These are phyloP conservation scores for Stenodema calcarata DNA, from an alignment of 2,888 invertebrate genomes.

Conservation along the genomic window DNA sequence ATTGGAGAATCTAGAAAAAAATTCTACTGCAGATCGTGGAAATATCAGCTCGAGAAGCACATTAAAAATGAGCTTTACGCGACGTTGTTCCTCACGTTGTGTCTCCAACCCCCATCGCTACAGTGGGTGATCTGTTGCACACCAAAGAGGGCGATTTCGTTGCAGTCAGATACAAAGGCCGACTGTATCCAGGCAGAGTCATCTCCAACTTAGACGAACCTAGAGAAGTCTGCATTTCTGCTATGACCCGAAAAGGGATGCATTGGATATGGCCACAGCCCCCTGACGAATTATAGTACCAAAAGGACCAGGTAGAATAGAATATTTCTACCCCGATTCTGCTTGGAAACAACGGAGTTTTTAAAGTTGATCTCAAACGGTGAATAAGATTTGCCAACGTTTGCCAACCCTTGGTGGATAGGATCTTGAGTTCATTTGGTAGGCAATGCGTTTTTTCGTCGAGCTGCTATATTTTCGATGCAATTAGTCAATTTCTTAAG, in stretches of 20 bases:
- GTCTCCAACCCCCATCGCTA: not conserved
- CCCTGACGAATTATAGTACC: not conserved
- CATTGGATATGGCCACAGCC: not conserved
- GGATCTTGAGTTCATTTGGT: no score
- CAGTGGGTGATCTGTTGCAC: not conserved
- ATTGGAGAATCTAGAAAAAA: no score
- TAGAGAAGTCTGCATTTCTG: slow-evolving; percentile 1
- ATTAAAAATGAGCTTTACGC: not conserved
- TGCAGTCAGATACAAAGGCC: not conserved
- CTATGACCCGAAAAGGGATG: not conserved
- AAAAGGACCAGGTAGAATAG: no score
- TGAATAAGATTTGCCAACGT: not conserved
- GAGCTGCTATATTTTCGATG: not conserved
- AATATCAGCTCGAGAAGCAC: not conserved
- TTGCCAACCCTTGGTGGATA: no score
- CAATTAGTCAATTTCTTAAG: not conserved
- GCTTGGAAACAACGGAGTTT: not conserved
- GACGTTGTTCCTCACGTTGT: not conserved
- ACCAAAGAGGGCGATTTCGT: not conserved
- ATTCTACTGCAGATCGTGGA: not conserved
- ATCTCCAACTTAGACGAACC: not conserved
- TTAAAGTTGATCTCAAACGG: not conserved
- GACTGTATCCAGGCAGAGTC: not conserved
- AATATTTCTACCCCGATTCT: not conserved
- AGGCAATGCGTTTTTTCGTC: not conserved